phyloP scores from a whole-genome alignment of 2,797 vertebrate genomes.

The Chrysocyon brachyurus region DNA sequence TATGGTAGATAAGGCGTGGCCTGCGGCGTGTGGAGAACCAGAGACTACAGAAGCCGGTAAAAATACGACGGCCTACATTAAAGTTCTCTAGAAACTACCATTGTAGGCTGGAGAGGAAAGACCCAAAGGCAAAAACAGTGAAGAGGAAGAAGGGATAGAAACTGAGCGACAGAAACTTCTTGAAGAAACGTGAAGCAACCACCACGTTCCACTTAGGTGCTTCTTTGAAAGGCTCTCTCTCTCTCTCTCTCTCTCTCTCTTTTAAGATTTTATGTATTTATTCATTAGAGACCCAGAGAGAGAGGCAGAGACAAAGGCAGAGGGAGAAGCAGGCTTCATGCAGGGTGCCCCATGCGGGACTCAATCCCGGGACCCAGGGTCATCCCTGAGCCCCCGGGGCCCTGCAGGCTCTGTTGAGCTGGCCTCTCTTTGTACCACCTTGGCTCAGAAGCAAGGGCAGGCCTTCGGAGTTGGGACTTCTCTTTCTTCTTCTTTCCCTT shows the following conservation, averaged over 20 bases:
- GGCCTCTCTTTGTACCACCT: neutral
- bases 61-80: neutral
- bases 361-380: too few species aligned
- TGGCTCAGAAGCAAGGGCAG: neutral
- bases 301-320: too few species aligned
- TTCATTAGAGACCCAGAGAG: too few species aligned
- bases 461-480: too few species aligned
- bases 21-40: neutral
- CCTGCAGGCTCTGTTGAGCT: neutral
- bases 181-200: accelerated
- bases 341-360: too few species aligned
- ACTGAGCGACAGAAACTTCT: neutral
- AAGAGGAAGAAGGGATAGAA: neutral
- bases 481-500: neutral
- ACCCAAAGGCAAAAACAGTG: neutral
- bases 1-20: neutral
- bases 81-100: neutral
- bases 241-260: too few species aligned
- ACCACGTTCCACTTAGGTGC: accelerated
- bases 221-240: neutral
- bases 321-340: too few species aligned
- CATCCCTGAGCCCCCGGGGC: too few species aligned
- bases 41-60: neutral
- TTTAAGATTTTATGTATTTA: too few species aligned
- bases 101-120: neutral